Conservation (phyloP, 1,140 invertebrate species). For the Diorhabda sublineata region DNA sequence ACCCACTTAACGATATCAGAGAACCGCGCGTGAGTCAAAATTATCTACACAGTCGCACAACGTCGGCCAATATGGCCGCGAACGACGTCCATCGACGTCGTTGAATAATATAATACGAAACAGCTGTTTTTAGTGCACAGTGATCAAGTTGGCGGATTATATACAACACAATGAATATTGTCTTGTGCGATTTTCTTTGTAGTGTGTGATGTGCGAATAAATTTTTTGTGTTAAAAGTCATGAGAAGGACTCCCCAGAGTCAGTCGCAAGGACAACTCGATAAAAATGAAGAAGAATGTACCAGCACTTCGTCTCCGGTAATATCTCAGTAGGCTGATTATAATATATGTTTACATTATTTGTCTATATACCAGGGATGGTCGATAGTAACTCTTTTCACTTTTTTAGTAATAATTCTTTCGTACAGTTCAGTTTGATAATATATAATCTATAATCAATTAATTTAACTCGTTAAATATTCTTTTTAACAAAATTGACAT, state of each 20-base stretch:
- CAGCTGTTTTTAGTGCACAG: conserved; percentile 4
- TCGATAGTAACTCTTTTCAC: too few relatives aligned
- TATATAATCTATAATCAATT: too few relatives aligned
- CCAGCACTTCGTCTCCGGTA: conserved; percentile 9
- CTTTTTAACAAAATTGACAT: too few relatives aligned
- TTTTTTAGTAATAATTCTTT: too few relatives aligned
- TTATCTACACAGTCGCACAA: neutral
- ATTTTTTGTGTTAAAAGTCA: conserved; percentile 6
- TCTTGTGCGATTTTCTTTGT: neutral
- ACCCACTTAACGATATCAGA: too few relatives aligned
- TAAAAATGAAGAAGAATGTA: neutral
- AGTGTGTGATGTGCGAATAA: neutral
- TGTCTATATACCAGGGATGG: too few relatives aligned
- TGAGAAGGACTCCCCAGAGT: conserved; percentile 15
- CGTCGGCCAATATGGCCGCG: conserved; percentile 13
- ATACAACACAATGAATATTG: neutral
- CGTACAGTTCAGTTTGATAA: too few relatives aligned
- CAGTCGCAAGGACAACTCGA: conserved; percentile 8
- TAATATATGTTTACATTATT: too few relatives aligned
- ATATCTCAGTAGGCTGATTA: neutral
- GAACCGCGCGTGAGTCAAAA: too few relatives aligned
- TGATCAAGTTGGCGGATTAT: neutral
- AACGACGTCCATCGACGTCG: conserved; percentile 9
- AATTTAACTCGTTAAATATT: too few relatives aligned
- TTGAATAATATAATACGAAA: neutral